A percentile compares a stretch with the other conserved stretches of the same genome.
phyloP scores from a whole-genome alignment of 2,888 invertebrate genomes.

The Dryobotodes eremita region DNA sequence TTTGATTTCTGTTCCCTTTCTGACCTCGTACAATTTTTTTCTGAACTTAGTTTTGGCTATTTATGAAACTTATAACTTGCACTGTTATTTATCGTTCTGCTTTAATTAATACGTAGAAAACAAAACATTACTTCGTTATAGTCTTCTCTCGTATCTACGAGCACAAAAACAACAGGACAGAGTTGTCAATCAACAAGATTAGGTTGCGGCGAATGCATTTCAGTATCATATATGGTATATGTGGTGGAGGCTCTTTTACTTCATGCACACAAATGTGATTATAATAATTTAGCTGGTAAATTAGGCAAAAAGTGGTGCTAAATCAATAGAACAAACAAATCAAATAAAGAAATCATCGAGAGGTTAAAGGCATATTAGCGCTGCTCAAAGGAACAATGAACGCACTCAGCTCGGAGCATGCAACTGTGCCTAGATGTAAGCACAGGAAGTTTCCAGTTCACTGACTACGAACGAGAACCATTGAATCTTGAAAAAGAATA shows the following conservation, averaged over 20 bases:
- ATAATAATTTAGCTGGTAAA: not conserved
- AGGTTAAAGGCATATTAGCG: constrained; percentile 15
- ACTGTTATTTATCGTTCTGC: not conserved
- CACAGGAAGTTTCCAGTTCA: constrained; percentile 35
- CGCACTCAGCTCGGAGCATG: constrained; percentile 29
- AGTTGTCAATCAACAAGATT: not conserved
- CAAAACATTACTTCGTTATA: not conserved
- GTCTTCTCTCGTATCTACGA: no score
- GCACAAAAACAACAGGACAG: not conserved
- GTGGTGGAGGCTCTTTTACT: not conserved
- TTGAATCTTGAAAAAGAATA: constrained; percentile 25
- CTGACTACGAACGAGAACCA: constrained; percentile 21
- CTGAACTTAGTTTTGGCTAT: not conserved
- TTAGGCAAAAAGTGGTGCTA: not conserved
- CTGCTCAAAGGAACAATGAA: constrained; percentile 27
- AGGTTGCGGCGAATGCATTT: not conserved
- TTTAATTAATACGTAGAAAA: not conserved
- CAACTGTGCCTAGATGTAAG: constrained; percentile 21
- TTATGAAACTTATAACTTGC: not conserved
- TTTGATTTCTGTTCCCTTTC: constrained; percentile 29
- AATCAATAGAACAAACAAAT: constrained; percentile 7
- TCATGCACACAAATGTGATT: not conserved
- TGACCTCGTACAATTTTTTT: constrained; percentile 5
- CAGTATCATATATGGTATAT: not conserved
- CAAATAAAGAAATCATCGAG: not conserved